A percentile compares a stretch with the other conserved stretches of the same genome.
These are phyloP conservation scores for Varanus komodoensis DNA, from an alignment of 2,113 vertebrate genomes.

Conservation along the genomic window DNA sequence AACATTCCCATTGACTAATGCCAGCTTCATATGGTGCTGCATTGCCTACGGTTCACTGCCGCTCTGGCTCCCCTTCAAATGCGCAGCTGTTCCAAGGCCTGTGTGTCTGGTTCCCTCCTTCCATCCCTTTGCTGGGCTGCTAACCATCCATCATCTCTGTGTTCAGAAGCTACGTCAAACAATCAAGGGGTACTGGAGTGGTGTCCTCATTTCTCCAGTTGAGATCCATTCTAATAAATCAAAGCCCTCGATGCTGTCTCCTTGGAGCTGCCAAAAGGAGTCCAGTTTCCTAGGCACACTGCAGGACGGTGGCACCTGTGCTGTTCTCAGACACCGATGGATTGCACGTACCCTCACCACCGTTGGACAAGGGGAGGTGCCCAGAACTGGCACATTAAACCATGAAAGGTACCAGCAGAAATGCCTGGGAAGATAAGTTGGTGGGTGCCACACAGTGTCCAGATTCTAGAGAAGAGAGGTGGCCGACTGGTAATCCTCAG, in stretches of 20 bases:
- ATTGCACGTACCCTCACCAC: too few species aligned
- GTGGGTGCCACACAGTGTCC: background rate
- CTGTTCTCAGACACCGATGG: background rate
- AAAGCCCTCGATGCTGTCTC: background rate
- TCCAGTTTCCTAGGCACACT: slow-evolving; percentile 1
- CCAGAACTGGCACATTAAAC: background rate
- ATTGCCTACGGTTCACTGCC: background rate
- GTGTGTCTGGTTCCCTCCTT: background rate
- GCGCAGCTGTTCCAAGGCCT: slow-evolving; percentile 7
- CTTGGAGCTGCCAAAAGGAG: slow-evolving; percentile 36
- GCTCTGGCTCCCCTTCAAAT: background rate
- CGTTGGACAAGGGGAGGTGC: background rate
- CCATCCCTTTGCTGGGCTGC: slow-evolving; percentile 10
- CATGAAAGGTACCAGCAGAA: background rate
- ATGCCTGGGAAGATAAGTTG: background rate
- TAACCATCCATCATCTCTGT: slow-evolving; percentile 29
- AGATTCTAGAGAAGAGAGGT: background rate
- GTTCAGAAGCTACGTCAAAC: slow-evolving; percentile 43
- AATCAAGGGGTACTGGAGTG: slow-evolving; percentile 16
- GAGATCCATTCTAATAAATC: slow-evolving; percentile 34
- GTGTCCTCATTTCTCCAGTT: slow-evolving; percentile 38
- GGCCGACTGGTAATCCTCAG: background rate
- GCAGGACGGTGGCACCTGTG: background rate
- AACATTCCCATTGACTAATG: slow-evolving; percentile 17
- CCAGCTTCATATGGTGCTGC: slow-evolving; percentile 19